These are phyloP conservation scores for Sorex maritimensis DNA, from an alignment of 2,797 vertebrate genomes.

Conservation along the genomic window DNA sequence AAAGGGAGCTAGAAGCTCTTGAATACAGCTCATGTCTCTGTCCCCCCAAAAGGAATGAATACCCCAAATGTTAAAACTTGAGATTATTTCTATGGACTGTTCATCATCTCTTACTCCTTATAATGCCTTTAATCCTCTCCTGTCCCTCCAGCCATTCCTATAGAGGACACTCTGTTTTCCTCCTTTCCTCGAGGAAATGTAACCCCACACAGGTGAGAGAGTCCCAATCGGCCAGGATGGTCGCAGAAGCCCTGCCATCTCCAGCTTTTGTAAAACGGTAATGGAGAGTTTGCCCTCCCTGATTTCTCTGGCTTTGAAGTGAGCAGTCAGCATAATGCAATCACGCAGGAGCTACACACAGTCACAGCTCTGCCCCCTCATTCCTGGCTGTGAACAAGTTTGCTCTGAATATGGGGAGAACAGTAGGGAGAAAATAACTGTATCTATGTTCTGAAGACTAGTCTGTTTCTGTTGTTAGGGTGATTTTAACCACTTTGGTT, in stretches of 20 bases:
- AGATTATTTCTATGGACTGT: background rate
- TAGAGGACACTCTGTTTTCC: background rate
- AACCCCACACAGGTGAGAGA: too few relatives aligned
- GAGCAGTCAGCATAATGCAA: fast-evolving
- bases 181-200: background rate
- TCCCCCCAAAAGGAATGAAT: background rate
- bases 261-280: background rate
- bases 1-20: background rate
- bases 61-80: background rate
- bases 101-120: fast-evolving
- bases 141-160: too few relatives aligned
- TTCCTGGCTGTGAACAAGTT: background rate
- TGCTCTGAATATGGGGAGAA: background rate
- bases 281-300: background rate
- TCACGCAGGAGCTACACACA: background rate
- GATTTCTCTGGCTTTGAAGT: background rate
- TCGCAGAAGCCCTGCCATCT: background rate
- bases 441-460: background rate
- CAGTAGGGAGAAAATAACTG: background rate
- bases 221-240: background rate
- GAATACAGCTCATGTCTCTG: background rate
- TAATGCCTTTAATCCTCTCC: background rate
- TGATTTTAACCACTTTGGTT: background rate
- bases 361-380: background rate
- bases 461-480: background rate